Conservation (phyloP, 2,797 vertebrate genomes). For the Rhadinocentrus ornatus region DNA sequence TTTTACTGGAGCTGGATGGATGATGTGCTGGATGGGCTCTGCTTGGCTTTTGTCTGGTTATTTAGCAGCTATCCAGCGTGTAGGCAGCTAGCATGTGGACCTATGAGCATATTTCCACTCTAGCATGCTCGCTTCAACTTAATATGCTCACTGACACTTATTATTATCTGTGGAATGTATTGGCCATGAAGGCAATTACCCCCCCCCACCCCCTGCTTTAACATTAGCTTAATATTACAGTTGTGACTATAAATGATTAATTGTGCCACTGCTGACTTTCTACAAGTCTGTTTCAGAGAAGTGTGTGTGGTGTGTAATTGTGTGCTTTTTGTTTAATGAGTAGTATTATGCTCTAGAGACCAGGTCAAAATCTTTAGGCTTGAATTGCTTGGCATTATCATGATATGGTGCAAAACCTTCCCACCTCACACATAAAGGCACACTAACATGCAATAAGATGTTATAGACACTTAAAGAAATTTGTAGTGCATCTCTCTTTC, state of each 20-base stretch:
- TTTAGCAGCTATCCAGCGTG: conserved; percentile 60
- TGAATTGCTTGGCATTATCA: conserved; percentile 28
- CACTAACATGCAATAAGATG: neutral
- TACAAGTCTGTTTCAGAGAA: conserved; percentile 15
- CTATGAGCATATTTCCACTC: conserved; percentile 34
- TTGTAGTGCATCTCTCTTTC: conserved; percentile 2
- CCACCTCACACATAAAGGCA: neutral
- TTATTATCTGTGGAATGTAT: conserved; percentile 45
- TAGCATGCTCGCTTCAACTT: conserved; percentile 36
- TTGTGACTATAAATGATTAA: conserved; percentile 9
- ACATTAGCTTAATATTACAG: conserved; percentile 27
- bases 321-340: conserved; percentile 16
- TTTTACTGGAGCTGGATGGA: conserved; percentile 35
- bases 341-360: conserved; percentile 10
- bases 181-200: conserved; percentile 41
- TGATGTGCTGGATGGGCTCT: conserved; percentile 48
- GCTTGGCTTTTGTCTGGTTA: conserved; percentile 42
- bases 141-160: conserved; percentile 50
- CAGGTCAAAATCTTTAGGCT: conserved; percentile 7
- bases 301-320: neutral
- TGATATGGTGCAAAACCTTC: conserved; percentile 10
- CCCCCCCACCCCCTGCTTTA: conserved; percentile 37
- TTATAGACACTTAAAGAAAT: neutral
- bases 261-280: conserved; percentile 19
- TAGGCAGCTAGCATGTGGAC: conserved; percentile 55